Conservation (phyloP, 2,888 invertebrate species). For the Stegana nigrithorax region DNA sequence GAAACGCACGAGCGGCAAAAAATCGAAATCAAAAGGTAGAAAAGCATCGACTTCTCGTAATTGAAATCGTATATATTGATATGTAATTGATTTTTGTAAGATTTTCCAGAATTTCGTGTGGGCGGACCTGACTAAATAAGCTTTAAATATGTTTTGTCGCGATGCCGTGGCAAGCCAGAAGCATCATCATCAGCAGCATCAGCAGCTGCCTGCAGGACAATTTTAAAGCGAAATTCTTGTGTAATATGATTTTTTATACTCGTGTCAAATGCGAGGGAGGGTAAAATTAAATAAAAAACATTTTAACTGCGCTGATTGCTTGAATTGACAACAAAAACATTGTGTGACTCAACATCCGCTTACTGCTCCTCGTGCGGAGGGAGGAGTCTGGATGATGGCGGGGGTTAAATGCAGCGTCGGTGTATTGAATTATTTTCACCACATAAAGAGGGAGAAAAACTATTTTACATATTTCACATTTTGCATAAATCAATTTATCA, state of each 20-base stretch:
- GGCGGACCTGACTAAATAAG: too few species aligned
- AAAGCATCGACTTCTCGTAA: background rate
- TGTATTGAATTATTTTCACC: background rate
- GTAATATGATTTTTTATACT: conserved; percentile 9
- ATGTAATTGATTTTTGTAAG: conserved; percentile 5
- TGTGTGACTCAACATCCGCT: too few species aligned
- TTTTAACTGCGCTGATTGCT: conserved; percentile 4
- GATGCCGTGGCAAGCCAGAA: too few species aligned
- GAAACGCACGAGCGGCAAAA: background rate
- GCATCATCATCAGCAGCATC: too few species aligned
- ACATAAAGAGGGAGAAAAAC: background rate
- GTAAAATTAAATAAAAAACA: too few species aligned
- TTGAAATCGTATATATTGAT: background rate
- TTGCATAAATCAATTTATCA: conserved; percentile 58
- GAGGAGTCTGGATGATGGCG: background rate
- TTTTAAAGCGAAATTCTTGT: background rate
- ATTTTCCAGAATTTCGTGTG: too few species aligned
- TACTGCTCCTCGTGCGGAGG: too few species aligned
- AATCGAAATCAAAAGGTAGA: background rate
- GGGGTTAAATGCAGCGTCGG: background rate
- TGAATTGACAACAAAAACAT: background rate
- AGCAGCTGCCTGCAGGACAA: background rate
- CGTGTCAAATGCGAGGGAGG: too few species aligned
- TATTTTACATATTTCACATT: conserved; percentile 9
- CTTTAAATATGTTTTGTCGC: too few species aligned